Conservation (phyloP, 2,888 invertebrate genomes). For the Callimorpha dominula region DNA sequence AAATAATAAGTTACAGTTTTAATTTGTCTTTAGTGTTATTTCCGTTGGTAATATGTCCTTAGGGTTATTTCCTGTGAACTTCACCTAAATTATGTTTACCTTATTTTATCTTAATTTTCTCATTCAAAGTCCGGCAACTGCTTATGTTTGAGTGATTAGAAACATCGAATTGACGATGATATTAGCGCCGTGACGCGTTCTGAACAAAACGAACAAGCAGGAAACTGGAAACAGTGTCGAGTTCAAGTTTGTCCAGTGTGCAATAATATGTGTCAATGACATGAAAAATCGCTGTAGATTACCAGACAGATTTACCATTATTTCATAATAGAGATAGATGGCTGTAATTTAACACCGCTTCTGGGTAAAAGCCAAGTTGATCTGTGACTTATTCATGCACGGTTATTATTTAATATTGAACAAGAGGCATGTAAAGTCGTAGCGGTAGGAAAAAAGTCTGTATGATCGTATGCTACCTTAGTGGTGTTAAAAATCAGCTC, state of each 20-base stretch:
- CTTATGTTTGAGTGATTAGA: constrained; percentile 21
- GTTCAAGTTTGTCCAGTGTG: constrained; percentile 45
- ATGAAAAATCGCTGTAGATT: too few relatives aligned
- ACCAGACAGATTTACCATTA: constrained; percentile 50
- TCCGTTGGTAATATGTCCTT: background rate
- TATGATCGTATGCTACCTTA: background rate
- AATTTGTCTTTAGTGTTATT: background rate
- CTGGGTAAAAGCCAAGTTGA: constrained; percentile 16
- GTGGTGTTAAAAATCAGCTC: background rate
- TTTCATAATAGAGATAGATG: constrained; percentile 47
- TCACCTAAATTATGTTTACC: background rate
- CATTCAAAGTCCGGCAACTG: constrained; percentile 13
- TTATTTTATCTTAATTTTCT: background rate
- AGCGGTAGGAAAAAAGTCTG: background rate
- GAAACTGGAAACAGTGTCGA: constrained; percentile 40
- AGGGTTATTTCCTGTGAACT: background rate
- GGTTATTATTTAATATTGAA: background rate
- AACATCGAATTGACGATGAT: constrained; percentile 23
- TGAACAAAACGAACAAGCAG: constrained; percentile 27
- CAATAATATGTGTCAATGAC: constrained; percentile 52
- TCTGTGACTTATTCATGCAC: background rate
- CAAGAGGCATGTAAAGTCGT: too few relatives aligned
- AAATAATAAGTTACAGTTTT: background rate
- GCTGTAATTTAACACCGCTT: constrained; percentile 32
- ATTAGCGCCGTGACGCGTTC: constrained; percentile 7